phyloP scores from a whole-genome alignment of 2,888 invertebrate genomes.

The Cantharis flavilabris region DNA sequence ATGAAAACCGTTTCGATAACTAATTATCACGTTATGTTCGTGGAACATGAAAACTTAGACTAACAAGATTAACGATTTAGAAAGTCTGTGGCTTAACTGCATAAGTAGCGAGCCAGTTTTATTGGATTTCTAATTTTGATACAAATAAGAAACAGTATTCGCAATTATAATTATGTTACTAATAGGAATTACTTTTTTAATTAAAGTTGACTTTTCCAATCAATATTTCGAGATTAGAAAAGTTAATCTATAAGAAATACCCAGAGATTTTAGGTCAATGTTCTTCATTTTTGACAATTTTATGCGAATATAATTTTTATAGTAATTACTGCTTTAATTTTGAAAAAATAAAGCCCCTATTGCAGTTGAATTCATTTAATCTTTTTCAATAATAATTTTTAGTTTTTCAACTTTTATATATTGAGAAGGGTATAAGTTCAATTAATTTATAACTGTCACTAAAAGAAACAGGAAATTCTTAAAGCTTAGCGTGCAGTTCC shows the following conservation, averaged over 20 bases:
- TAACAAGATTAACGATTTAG: not conserved
- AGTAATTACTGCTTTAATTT: not conserved
- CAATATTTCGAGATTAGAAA: not conserved
- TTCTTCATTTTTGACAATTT: not conserved
- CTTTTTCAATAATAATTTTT: not conserved
- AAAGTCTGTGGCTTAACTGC: not conserved
- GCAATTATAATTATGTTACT: not conserved
- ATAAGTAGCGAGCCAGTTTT: not conserved
- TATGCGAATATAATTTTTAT: not conserved
- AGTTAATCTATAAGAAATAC: not conserved
- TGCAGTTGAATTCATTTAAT: not conserved
- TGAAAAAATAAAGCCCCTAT: not conserved
- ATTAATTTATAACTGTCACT: not conserved
- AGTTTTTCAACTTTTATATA: not conserved
- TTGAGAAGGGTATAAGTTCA: not conserved
- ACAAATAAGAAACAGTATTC: not conserved
- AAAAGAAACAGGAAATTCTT: not conserved
- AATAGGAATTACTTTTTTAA: not conserved
- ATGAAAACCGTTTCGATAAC: not conserved
- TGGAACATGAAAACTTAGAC: not conserved
- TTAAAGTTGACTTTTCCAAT: not conserved
- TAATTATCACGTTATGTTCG: not conserved
- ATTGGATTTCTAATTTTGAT: not conserved
- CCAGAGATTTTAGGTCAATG: not conserved
- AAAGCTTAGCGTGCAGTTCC: not conserved